These are phyloP conservation scores for Gibbula magus DNA, from an alignment of 2,888 invertebrate genomes.

Conservation along the genomic window DNA sequence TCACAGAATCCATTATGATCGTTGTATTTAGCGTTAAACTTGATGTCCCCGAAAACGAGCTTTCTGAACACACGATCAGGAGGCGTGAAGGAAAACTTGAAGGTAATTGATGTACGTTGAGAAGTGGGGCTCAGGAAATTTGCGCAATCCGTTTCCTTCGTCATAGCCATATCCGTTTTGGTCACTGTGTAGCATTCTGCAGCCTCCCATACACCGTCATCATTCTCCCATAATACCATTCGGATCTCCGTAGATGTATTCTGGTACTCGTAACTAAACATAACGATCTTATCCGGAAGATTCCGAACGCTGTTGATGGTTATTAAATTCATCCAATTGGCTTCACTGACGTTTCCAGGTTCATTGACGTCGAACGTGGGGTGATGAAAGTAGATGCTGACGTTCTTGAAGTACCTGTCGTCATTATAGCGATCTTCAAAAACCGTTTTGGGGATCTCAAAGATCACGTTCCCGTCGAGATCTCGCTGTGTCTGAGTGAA, in stretches of 20 bases:
- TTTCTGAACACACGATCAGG: conserved; percentile 37
- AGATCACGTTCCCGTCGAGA: conserved; percentile 48
- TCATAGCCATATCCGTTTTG: conserved; percentile 33
- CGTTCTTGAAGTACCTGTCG: conserved; percentile 58
- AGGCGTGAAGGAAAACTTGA: conserved; percentile 48
- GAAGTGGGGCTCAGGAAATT: conserved; percentile 24
- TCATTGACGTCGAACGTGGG: conserved; percentile 44
- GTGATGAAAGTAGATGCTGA: conserved; percentile 62
- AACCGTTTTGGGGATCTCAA: conserved; percentile 51
- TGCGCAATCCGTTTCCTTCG: conserved; percentile 29
- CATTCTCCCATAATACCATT: conserved; percentile 41
- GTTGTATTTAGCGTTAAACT: conserved; percentile 46
- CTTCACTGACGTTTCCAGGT: conserved; percentile 5
- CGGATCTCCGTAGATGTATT: conserved; percentile 32
- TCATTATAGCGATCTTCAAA: conserved; percentile 57
- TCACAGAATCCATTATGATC: conserved; percentile 34
- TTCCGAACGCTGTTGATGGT: conserved; percentile 22
- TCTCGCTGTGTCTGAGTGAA: conserved; percentile 56
- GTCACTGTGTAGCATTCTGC: conserved; percentile 48
- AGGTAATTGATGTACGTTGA: conserved; percentile 37
- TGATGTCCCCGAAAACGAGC: conserved; percentile 60
- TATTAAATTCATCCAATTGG: conserved; percentile 46
- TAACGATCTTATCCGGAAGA: background rate
- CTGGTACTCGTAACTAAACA: conserved; percentile 47
- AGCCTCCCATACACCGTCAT: conserved; percentile 23